Conservation (phyloP, 1,140 invertebrate species). For the Neodiprion fabricii region DNA sequence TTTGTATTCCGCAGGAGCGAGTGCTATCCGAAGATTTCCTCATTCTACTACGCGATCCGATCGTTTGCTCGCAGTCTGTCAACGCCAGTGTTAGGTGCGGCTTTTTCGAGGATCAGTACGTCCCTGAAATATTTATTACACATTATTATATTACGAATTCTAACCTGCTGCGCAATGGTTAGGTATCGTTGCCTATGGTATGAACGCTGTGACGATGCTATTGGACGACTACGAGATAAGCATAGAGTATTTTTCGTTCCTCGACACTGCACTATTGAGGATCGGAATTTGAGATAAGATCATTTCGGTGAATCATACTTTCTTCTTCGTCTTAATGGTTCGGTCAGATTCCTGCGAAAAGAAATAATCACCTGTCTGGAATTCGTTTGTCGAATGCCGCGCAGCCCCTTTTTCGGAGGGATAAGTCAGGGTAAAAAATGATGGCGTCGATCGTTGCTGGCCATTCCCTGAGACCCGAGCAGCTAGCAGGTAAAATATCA, state of each 20-base stretch:
- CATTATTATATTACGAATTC: no score
- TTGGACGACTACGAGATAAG: constrained; percentile 13
- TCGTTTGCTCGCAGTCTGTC: not conserved
- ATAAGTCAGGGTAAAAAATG: not conserved
- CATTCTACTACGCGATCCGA: constrained; percentile 21
- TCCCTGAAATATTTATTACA: no score
- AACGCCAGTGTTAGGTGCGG: no score
- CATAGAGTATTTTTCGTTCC: constrained; percentile 5
- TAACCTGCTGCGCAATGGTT: no score
- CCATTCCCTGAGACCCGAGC: not conserved
- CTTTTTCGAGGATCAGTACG: no score
- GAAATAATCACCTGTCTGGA: not conserved
- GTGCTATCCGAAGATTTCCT: constrained; percentile 47
- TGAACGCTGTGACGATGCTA: not conserved
- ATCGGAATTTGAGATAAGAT: not conserved
- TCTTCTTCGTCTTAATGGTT: not conserved
- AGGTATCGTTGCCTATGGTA: not conserved
- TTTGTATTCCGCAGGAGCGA: constrained; percentile 44
- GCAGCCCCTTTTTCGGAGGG: not conserved
- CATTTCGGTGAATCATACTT: not conserved
- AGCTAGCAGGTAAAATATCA: constrained; percentile 10
- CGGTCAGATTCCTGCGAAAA: not conserved
- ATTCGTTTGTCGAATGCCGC: not conserved
- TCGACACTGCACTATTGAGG: not conserved
- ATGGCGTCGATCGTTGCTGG: not conserved